Evolutionary conservation across 2,888 invertebrate genomes (phyloP), one percentile per base, ranked within the genome.

Genomic region (Neelides folsomi): DNA sequence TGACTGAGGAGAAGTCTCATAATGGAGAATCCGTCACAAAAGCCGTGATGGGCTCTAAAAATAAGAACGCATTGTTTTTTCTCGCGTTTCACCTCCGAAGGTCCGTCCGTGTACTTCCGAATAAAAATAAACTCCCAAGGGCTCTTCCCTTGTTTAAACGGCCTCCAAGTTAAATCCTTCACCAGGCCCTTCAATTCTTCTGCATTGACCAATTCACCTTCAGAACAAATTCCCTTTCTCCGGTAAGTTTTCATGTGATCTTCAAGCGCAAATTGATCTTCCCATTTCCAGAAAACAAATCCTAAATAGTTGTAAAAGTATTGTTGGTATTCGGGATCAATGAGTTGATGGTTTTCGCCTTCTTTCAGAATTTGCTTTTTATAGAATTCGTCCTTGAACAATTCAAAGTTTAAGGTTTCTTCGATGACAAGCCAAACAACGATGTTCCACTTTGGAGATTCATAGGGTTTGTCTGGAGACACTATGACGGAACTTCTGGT

Each of bases 201-300:
- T 38, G 35, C 3, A 13, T n/a, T 27, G 4, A 13, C n/a, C 9
- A 34, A n/a, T 34, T 10, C 39, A 19, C 10, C 15, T 27, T 34
- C 13, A 2, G n/a, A 7, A 3, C 3, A 27, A 27, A 7, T 27
- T 27, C 27, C 27, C 27, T 27, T 27, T 27, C 12, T 20, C 2
- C 34, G 42, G n/a, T 54, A 42, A n/a, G 52, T 51, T 13, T 49
- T 40, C 47, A 58, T 57, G 40, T 61, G 60, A 3, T 59, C 51
- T 3, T 52, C 20, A 12, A 61, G 46, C 13, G 52, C 16, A 44
- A 61, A 61, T 12, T 51, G 42, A 4, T 47, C 39, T 35, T 61
- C 61, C 61, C 61, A 61, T 37, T 54, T 57, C 61, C 61, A 61
- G 34, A 59, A 61, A 9, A 52, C 27, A 40, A 59, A 61, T 13